Evolutionary conservation across 2,797 vertebrate species (phyloP).

Genomic region (Mionectes olivaceus): DNA sequence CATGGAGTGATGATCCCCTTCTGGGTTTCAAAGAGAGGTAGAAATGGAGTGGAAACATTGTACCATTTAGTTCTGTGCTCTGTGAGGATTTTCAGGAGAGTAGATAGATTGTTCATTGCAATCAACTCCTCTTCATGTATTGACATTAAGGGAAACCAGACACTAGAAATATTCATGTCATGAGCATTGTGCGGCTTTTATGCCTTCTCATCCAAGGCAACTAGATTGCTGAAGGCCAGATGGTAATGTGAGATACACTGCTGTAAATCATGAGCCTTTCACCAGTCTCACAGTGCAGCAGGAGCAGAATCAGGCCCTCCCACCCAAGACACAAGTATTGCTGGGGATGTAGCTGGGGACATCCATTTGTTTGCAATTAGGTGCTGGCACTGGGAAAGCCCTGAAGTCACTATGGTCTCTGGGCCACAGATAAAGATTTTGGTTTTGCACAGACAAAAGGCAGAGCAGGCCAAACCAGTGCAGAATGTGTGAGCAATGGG

Average conservation of each 20-base stretch:
- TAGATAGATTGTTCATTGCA: neutral
- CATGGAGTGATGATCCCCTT: neutral
- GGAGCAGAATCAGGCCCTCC: neutral
- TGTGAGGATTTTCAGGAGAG: neutral
- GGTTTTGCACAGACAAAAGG: conserved; percentile 41
- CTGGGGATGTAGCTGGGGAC: neutral
- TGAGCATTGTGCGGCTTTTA: neutral
- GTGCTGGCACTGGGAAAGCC: conserved; percentile 40
- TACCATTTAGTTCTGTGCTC: neutral
- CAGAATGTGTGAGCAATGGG: neutral
- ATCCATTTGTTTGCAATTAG: conserved; percentile 66
- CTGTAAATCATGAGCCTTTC: conserved; percentile 20
- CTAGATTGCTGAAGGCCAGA: conserved; percentile 8
- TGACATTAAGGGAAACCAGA: neutral
- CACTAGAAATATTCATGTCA: neutral
- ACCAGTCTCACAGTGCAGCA: neutral
- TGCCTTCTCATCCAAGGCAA: neutral
- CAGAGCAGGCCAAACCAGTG: conserved; percentile 45
- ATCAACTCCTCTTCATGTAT: neutral
- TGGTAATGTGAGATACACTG: neutral
- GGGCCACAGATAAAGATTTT: conserved; percentile 56
- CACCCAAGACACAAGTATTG: neutral
- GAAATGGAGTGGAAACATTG: neutral
- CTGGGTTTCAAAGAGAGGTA: neutral
- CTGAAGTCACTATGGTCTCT: conserved; percentile 49